Base-by-base conservation (phyloP, 1,140 invertebrate species). In the Philotrypesis tridentata region DNA sequence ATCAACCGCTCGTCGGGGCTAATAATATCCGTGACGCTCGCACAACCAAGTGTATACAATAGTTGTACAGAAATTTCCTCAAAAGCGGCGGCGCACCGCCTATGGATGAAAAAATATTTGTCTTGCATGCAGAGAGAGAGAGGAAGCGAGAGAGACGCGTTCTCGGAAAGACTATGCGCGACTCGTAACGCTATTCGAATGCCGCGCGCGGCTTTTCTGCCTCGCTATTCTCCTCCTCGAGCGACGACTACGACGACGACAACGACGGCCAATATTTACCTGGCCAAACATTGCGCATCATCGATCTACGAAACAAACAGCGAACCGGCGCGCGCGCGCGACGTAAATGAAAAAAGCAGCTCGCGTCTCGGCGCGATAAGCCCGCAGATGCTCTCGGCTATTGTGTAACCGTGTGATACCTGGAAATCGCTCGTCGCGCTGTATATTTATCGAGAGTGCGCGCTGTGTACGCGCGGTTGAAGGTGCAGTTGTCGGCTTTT, bases 251-350 rank as follows among this genome's bases (percentile, higher is more conserved):
- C n/a, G n/a, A n/a, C n/a, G n/a, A n/a, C n/a, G n/a, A n/a, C n/a
- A n/a, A n/a, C 40, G 48, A 79, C 81, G 37, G 43, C 29, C 33
- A 72, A 72, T 72, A 72, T 72, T 72, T 72, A 48, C 21, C 37
- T 12, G 37, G 9, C n/a, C 23, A 72, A 72, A 72, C 70, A 72
- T 43, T 40, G 37, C 70, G 33, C 71, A 73, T 73, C 71, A 73
- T 73, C 71, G 71, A 73, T 55, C 27, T 25, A 23, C 43, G 25
- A 27, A 73, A 29, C 48, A 73, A 60, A 73, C 71, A 73, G 17
- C n/a, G n/a, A 55, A 55, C 48, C 48, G 29, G 21, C 11, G n/a
- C n/a, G n/a, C n/a, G n/a, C n/a, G n/a, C n/a, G n/a, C n/a, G n/a
- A n/a, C 29, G 4, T 7, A 60, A 60, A 65, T 3, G 21, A 37